phyloP scores from a whole-genome alignment of 53 echinoderm and acorn worm species.

The Mesocentrotus franciscanus region DNA sequence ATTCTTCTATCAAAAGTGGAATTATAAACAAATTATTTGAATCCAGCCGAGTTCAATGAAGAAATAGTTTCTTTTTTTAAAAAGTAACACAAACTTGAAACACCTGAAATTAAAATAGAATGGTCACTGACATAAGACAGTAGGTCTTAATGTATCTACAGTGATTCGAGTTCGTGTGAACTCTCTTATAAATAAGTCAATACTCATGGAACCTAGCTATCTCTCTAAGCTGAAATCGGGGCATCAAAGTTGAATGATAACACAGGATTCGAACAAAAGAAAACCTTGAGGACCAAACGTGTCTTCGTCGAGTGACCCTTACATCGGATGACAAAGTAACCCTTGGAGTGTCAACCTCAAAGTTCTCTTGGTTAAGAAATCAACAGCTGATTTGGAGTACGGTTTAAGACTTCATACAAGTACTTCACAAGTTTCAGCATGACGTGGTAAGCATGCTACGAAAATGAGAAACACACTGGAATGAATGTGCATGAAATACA shows the following conservation, averaged over 20 bases:
- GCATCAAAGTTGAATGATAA: constrained; percentile 48
- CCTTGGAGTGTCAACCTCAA: not conserved
- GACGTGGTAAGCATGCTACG: not conserved
- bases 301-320: constrained; percentile 20
- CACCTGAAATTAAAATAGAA: not conserved
- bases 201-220: not conserved
- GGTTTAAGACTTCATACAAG: not conserved
- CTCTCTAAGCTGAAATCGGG: not conserved
- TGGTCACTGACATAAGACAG: not conserved
- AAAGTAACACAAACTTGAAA: not conserved
- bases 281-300: not conserved
- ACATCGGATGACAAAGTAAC: constrained; percentile 28
- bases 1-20: too few relatives aligned
- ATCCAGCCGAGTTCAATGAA: too few relatives aligned
- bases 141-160: not conserved
- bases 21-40: too few relatives aligned
- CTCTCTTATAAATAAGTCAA: constrained; percentile 49
- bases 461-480: not conserved
- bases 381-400: not conserved
- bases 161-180: not conserved
- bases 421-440: not conserved
- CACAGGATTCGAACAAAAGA: constrained; percentile 10
- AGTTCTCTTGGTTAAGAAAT: not conserved
- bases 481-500: too few relatives aligned
- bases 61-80: not conserved